Base-by-base conservation (phyloP, 2,797 vertebrate genomes). In the Sardinella longiceps region DNA sequence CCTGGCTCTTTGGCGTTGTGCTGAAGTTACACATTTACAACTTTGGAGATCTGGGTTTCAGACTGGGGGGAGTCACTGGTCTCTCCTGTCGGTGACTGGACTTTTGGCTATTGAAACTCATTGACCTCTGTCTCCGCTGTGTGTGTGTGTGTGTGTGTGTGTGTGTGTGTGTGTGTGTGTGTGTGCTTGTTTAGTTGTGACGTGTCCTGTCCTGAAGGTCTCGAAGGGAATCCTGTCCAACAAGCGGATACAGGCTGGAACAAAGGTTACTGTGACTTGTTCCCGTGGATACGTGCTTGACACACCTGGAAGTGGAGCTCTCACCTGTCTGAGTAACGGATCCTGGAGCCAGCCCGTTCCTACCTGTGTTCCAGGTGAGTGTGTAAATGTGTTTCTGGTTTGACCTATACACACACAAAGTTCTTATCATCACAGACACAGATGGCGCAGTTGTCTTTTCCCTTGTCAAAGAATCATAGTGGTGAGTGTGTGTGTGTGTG, bases 131-230 rank as follows among this genome's bases (percentile, higher is more conserved):
- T 6, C 50, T 51, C 11, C 14, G 50, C n/a, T n/a, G n/a, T n/a
- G n/a, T n/a, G 53, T 56, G 53, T 23, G 3, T 81, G 37, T 56
- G 37, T 70, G 50, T 74, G n/a, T 46, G 39, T 82, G 33, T 30
- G 45, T 84, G 83, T 81, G 70, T 18, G 66, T 83, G 80, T 25
- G 46, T 28, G 33, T 37, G 60, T 46, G 37, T 58, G 37, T 81
- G 82, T 81, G 30, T 56, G 39, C 60, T 66, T 83, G 28, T 82
- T 1, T 4, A 74, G 66, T 7, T 0, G 33, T 39, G 66, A 37
- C 18, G 33, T 74, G 66, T 74, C 30, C 30, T 1, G 12, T 6
- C 4, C 66, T 74, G 66, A 3, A 1, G 0, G 66, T 74, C 30
- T 0, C 14, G 3, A 74, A 39, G 0, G 66, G 15, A 18, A 18